Evolutionary conservation across 1,140 invertebrate species (phyloP).

Genomic region (Bombyx mandarina): DNA sequence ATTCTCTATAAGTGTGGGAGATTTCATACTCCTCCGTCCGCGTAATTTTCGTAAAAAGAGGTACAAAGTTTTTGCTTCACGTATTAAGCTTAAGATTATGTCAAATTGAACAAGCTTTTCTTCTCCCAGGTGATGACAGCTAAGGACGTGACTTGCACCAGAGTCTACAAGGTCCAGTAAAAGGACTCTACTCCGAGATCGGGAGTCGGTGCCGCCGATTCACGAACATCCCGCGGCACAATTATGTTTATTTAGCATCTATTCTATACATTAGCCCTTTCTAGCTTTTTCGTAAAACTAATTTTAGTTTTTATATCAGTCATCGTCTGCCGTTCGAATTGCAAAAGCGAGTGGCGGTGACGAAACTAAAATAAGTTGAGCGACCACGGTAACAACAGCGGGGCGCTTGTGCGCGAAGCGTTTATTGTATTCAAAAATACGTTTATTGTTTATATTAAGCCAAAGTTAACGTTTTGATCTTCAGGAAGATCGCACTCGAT

Average conservation of each 20-base stretch:
- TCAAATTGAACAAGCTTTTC: neutral
- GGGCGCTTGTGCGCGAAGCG: too few relatives aligned
- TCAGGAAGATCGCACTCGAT: slow-evolving; percentile 39
- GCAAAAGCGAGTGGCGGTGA: too few relatives aligned
- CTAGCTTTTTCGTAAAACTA: too few relatives aligned
- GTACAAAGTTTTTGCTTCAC: too few relatives aligned
- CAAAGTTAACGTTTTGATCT: slow-evolving; percentile 26
- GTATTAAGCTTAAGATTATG: too few relatives aligned
- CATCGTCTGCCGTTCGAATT: too few relatives aligned
- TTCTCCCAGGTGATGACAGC: slow-evolving; percentile 78
- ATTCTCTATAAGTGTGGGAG: too few relatives aligned
- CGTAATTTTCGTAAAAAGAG: too few relatives aligned
- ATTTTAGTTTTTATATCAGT: too few relatives aligned
- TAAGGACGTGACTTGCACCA: slow-evolving; percentile 79
- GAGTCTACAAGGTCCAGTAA: slow-evolving; percentile 78
- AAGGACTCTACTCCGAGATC: slow-evolving; percentile 11
- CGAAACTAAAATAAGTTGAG: slow-evolving; percentile 17
- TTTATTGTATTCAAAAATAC: slow-evolving; percentile 21
- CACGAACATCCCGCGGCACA: slow-evolving; percentile 19
- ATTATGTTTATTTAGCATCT: slow-evolving; percentile 32
- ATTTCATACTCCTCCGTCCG: too few relatives aligned
- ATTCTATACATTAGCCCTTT: too few relatives aligned
- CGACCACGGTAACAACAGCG: slow-evolving; percentile 3
- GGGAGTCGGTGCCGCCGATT: too few relatives aligned
- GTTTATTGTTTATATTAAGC: slow-evolving; percentile 27